A percentile compares a stretch with the other conserved stretches of the same genome.
phyloP scores from a whole-genome alignment of 2,113 vertebrate species.

The Corapipo altera region DNA sequence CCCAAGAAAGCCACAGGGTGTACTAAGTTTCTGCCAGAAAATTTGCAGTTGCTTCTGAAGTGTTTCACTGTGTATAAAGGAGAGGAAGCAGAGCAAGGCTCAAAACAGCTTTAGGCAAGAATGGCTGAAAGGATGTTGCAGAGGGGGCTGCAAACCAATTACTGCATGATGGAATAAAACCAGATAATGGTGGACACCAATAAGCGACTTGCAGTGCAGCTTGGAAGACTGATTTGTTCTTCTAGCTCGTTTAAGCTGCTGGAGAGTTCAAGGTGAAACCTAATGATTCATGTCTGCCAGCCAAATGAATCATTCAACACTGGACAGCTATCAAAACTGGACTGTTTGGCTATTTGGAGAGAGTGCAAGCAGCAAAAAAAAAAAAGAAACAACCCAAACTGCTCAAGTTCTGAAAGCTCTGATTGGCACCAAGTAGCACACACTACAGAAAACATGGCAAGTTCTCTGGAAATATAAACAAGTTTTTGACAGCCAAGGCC shows the following conservation, averaged over 20 bases:
- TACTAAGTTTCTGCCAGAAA: background rate
- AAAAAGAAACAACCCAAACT: too few relatives aligned
- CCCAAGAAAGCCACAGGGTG: background rate
- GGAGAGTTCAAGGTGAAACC: background rate
- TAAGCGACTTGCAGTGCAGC: background rate
- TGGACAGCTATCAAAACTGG: background rate
- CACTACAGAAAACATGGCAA: background rate
- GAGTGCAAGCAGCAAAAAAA: background rate
- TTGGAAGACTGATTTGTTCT: background rate
- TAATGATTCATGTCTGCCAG: background rate
- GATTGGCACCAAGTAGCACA: background rate
- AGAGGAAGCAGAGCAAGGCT: background rate
- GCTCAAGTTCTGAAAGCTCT: background rate
- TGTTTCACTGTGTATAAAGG: background rate
- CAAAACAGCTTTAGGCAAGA: background rate
- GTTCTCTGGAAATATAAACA: background rate
- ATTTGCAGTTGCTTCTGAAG: background rate
- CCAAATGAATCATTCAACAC: background rate
- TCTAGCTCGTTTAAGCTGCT: background rate
- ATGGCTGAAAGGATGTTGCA: background rate
- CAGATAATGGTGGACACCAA: background rate
- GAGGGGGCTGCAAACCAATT: background rate
- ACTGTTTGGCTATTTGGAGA: background rate
- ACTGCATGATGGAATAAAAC: background rate
- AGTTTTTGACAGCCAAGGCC: background rate